Evolutionary conservation across 1,140 invertebrate genomes (phyloP).

Genomic region (Papilio polytes): DNA sequence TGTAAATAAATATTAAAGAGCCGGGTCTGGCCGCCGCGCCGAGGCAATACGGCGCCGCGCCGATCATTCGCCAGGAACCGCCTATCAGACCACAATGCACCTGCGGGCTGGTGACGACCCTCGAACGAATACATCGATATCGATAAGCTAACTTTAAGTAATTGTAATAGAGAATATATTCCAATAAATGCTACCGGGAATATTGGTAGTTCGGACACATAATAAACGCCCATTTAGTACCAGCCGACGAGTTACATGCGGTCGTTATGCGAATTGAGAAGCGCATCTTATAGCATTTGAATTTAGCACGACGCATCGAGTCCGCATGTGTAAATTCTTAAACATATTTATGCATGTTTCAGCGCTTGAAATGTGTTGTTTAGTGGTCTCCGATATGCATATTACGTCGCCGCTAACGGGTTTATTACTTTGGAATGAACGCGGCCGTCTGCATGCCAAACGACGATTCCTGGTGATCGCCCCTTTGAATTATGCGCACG

Average conservation of each 20-base stretch:
- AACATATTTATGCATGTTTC: conserved; percentile 47
- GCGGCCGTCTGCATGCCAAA: conserved; percentile 79
- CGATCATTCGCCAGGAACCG: conserved; percentile 55
- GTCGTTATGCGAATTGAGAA: conserved; percentile 42
- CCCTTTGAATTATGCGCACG: conserved; percentile 79
- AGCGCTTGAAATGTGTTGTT: conserved; percentile 49
- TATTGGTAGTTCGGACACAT: neutral
- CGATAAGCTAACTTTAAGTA: conserved; percentile 40
- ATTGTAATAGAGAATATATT: conserved; percentile 22
- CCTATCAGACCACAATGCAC: conserved; percentile 51
- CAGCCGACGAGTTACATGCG: conserved; percentile 1
- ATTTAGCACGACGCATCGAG: conserved; percentile 44
- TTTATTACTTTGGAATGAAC: conserved; percentile 78
- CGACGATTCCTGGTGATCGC: conserved; percentile 79
- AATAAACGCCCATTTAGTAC: neutral
- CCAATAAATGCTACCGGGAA: neutral
- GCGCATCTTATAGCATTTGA: conserved; percentile 34
- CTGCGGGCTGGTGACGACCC: conserved; percentile 61
- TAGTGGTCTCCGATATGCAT: conserved; percentile 69
- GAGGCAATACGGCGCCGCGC: conserved; percentile 48
- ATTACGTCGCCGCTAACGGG: conserved; percentile 77
- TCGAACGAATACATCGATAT: conserved; percentile 48
- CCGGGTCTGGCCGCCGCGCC: conserved; percentile 49
- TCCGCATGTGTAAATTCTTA: conserved; percentile 44
- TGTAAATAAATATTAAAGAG: conserved; percentile 70